Percentiles rank a stretch among this genome's conserved stretches.
Evolutionary conservation across 2,888 invertebrate genomes (phyloP).

Genomic region (Mycogona germanica): DNA sequence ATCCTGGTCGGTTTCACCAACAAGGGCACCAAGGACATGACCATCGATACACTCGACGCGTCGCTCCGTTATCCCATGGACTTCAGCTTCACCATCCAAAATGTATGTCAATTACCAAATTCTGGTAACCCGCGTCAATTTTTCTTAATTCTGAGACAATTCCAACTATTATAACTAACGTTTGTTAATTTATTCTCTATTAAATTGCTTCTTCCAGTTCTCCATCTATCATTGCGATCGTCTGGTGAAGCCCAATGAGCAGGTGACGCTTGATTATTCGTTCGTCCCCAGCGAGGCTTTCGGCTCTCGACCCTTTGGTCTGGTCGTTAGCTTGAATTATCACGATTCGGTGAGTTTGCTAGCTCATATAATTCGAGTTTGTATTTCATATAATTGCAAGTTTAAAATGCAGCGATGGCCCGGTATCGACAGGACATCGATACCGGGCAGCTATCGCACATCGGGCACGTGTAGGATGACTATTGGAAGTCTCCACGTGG

Average conservation of each 20-base stretch:
- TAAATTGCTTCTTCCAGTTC: constrained; percentile 45
- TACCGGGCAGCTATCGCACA: no score
- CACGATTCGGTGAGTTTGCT: constrained; percentile 52
- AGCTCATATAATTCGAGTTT: background rate
- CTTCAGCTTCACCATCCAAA: constrained; percentile 95
- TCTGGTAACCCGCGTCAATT: background rate
- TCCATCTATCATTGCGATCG: constrained; percentile 78
- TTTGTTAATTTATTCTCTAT: background rate
- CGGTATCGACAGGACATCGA: no score
- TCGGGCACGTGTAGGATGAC: no score
- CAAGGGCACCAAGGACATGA: constrained; percentile 80
- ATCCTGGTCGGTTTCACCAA: constrained; percentile 94
- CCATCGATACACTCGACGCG: constrained; percentile 86
- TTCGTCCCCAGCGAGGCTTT: constrained; percentile 95
- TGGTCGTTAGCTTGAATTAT: constrained; percentile 85
- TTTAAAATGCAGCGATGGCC: no score
- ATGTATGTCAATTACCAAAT: constrained; percentile 38
- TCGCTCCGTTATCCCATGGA: constrained; percentile 99
- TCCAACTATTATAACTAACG: background rate
- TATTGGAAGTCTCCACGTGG: no score
- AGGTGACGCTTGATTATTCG: constrained; percentile 89
- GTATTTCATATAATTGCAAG: no score
- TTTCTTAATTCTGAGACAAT: background rate
- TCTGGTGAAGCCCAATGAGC: constrained; percentile 76
- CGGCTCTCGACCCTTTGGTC: constrained; percentile 90